A percentile compares a stretch with the other conserved stretches of the same genome.
Evolutionary conservation across 2,797 vertebrate genomes (phyloP).

Genomic region (Chelon auratus): DNA sequence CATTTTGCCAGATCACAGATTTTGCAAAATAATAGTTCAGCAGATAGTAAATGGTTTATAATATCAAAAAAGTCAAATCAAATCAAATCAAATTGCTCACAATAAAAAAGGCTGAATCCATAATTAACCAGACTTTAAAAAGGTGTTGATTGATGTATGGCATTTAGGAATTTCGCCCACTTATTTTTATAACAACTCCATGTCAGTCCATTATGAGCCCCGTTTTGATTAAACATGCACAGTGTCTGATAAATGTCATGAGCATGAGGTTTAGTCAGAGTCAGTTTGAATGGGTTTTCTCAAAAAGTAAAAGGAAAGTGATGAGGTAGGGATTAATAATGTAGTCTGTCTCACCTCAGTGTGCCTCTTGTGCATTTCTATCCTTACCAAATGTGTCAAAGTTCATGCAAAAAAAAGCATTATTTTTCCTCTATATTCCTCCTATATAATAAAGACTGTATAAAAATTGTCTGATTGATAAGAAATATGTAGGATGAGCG

Average conservation of each 20-base stretch:
- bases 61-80: no score
- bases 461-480: not conserved
- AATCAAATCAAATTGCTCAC: no score
- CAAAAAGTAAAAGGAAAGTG: not conserved
- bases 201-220: not conserved
- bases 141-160: not conserved
- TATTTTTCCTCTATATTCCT: no score
- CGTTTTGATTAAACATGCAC: not conserved
- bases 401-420: not conserved
- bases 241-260: no score
- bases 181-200: not conserved
- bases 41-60: no score
- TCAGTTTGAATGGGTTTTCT: not conserved
- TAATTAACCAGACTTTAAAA: not conserved
- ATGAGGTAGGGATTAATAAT: not conserved
- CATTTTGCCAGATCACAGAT: no score
- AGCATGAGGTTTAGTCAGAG: not conserved
- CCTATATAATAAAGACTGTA: no score
- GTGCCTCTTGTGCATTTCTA: not conserved
- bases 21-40: no score
- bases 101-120: no score
- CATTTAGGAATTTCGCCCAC: not conserved
- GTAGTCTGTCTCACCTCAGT: not conserved
- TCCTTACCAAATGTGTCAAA: not conserved
- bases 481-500: not conserved